These are phyloP conservation scores for Mimas tiliae DNA, from an alignment of 2,888 invertebrate species.

Conservation along the genomic window DNA sequence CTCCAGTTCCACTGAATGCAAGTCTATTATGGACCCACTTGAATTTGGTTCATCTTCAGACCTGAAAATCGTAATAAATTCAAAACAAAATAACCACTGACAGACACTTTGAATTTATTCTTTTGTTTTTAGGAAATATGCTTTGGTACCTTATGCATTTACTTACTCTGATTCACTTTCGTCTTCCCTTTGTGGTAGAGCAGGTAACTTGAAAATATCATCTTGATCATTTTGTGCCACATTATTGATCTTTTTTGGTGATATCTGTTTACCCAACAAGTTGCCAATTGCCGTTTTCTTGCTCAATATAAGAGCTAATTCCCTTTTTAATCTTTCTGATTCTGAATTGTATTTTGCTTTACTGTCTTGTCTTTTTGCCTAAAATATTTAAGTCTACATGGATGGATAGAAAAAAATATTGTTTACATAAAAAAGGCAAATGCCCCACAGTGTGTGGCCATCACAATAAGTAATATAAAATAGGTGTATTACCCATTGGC, in stretches of 20 bases:
- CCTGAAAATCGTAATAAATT: slow-evolving; percentile 47
- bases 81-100: not conserved
- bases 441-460: too few relatives aligned
- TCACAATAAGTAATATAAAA: too few relatives aligned
- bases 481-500: too few relatives aligned
- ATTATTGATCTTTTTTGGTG: slow-evolving; percentile 67
- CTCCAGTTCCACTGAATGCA: slow-evolving; percentile 92
- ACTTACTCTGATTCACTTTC: slow-evolving; percentile 81
- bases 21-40: slow-evolving; percentile 80
- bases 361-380: slow-evolving; percentile 91
- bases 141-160: too few relatives aligned
- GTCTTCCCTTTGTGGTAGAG: slow-evolving; percentile 60
- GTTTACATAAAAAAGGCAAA: not conserved
- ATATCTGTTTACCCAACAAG: slow-evolving; percentile 84
- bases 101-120: not conserved
- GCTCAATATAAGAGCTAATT: slow-evolving; percentile 89
- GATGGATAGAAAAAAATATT: not conserved
- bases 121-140: too few relatives aligned
- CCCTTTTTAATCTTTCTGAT: slow-evolving; percentile 89
- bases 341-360: slow-evolving; percentile 89
- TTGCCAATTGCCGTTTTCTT: slow-evolving; percentile 92
- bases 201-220: slow-evolving; percentile 88
- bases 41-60: slow-evolving; percentile 74
- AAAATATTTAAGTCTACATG: slow-evolving; percentile 43
- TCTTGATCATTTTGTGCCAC: slow-evolving; percentile 64